phyloP scores from a whole-genome alignment of 2,888 invertebrate species.

The Heliconius ismenius region DNA sequence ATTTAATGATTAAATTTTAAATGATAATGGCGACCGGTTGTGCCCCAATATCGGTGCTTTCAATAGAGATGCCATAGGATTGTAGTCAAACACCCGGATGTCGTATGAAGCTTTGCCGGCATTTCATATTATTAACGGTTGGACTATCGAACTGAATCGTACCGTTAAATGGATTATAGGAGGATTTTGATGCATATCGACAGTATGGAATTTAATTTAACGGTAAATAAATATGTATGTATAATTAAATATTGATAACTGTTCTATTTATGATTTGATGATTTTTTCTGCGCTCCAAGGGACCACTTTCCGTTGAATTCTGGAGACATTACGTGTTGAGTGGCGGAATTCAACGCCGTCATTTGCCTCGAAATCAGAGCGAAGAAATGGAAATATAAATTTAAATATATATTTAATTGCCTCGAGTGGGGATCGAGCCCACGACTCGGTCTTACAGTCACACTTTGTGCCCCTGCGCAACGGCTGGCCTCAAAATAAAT shows the following conservation, averaged over 20 bases:
- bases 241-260: not conserved
- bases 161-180: constrained; percentile 20
- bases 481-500: no score
- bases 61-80: constrained; percentile 34
- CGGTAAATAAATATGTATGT: not conserved
- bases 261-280: no score
- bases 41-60: not conserved
- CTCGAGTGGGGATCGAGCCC: no score
- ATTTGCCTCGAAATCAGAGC: no score
- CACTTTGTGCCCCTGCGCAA: no score
- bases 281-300: no score
- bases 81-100: constrained; percentile 37
- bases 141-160: constrained; percentile 51
- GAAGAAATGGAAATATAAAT: no score
- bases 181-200: constrained; percentile 14
- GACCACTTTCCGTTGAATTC: no score
- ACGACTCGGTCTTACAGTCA: no score
- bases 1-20: not conserved
- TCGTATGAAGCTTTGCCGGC: constrained; percentile 34
- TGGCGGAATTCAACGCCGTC: no score
- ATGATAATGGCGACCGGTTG: not conserved
- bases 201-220: not conserved
- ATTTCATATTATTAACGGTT: constrained; percentile 51
- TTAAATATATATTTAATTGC: no score
- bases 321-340: no score